Evolutionary conservation across 2,113 vertebrate genomes (phyloP).

Genomic region (Pagrus major): DNA sequence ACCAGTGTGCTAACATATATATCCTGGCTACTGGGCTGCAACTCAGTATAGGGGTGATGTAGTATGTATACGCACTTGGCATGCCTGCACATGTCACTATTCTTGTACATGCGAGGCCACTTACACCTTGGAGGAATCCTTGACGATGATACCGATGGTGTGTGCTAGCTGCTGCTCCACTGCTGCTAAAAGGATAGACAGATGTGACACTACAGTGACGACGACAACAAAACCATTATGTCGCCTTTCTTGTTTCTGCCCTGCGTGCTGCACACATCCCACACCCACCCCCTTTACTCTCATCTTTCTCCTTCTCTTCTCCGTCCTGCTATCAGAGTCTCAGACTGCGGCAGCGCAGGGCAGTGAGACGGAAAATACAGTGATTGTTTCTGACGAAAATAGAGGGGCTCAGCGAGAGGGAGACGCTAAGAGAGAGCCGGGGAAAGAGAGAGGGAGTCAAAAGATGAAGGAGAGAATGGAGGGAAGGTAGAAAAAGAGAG

Average conservation of each 20-base stretch:
- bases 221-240: constrained; percentile 66
- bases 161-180: constrained; percentile 23
- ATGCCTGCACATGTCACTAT: constrained; percentile 24
- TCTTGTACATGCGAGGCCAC: constrained; percentile 3
- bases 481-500: constrained; percentile 18
- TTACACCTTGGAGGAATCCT: constrained; percentile 38
- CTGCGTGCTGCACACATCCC: constrained; percentile 40
- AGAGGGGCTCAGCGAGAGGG: constrained; percentile 60
- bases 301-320: constrained; percentile 23
- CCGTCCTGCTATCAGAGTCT: constrained; percentile 60
- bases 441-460: constrained; percentile 26
- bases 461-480: constrained; percentile 33
- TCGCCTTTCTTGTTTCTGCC: constrained; percentile 51
- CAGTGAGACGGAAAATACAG: constrained; percentile 84
- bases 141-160: constrained; percentile 33
- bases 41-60: too few species aligned
- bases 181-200: constrained; percentile 56
- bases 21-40: too few species aligned
- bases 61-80: neutral
- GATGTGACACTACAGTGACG: constrained; percentile 66
- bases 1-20: too few species aligned
- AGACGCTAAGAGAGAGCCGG: constrained; percentile 26
- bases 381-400: constrained; percentile 84
- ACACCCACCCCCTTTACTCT: constrained; percentile 36
- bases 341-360: constrained; percentile 80